Evolutionary conservation across 1,140 invertebrate species (phyloP), one percentile per base, ranked within the genome.

Genomic region (Drosophila ananassae): DNA sequence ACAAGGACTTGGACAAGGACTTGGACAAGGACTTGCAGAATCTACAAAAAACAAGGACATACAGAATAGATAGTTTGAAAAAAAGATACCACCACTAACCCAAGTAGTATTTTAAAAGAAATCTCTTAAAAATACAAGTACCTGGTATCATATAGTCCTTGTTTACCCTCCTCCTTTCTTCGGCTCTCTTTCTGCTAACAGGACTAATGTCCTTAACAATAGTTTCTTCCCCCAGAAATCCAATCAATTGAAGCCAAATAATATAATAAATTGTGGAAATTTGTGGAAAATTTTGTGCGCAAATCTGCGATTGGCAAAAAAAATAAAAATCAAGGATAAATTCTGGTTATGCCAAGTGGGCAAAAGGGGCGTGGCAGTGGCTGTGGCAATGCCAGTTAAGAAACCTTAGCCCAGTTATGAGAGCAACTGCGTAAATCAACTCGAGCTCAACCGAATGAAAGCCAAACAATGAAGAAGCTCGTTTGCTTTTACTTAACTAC

Each of bases 371-470:
- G 41, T 44, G 41, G 5, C 41, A 17, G 41, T 39, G 37, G 37
- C 37, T 2, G 34, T 37, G 34, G 12, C 34, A 37, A 8, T 28
- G 34, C 8, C 39, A 41, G 41, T 44, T 44, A 2, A 13, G 32
- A 51, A 55, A 25, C 47, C 52, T 63, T 54, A 56, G 52, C 24
- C 17, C 68, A 69, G 59, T 75, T 75, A 66, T 78, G 52, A 46
- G 58, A 28, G 52, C 24, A 34, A 57, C 52, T 62, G 58, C 55
- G 64, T 75, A 69, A 80, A 73, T 72, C 67, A 79, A 66, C 57
- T 75, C 56, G 39, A 57, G 41, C 41, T 63, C 32, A 46, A 46
- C 63, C 58, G 73, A 77, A 83, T 75, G 69, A 64, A 83, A 83
- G 57, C 51, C 69, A 77, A 82, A 82, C 79, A 78, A 82, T 50